Evolutionary conservation across 2,113 vertebrate species (phyloP), one percentile per base, ranked within the genome.

Genomic region (Crocuta crocuta): DNA sequence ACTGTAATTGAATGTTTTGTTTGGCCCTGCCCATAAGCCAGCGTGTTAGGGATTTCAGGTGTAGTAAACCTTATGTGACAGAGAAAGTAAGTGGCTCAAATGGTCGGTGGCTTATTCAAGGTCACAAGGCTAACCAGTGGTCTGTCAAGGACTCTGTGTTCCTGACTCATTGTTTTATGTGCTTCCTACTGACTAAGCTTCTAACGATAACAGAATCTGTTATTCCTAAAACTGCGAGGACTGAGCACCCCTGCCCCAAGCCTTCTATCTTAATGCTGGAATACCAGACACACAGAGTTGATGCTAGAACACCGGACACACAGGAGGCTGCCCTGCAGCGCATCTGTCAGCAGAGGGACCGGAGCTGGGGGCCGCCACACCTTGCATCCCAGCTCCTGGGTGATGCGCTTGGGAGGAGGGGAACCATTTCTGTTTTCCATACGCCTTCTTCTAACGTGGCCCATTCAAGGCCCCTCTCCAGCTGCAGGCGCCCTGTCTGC

Each of bases 331-430:
- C 0, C 21, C 35, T 4, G n/a, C 0, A 11, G 6, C 19, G 8
- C 31, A 4, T 7, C 24, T 11, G 0, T 3, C 4, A 11, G 63
- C 39, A 16, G 23, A 31, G 23, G 11, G 28, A 55, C 39, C 11
- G 71, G 15, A 28, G 2, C 45, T 12, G 39, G 24, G 2, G 26
- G 19, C n/a, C 7, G 7, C 15, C 55, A 1, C 1, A 23, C 0
- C 16, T 68, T 55, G 2, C 17, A 0, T 4, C n/a, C 33, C 1
- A 2, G 28, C 61, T 65, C 87, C 45, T 66, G 3, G 31, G 10
- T 5, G 19, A 12, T 24, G 55, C 9, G 4, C 31, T 2, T 2
- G 28, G 7, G 4, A 9, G 50, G 76, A 74, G 2, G 12, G 61
- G 68, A 66, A 17, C 43, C 71, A 3, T n/a, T 7, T 9, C 33